These are phyloP conservation scores for Tethya wilhelma DNA, from an alignment of 37 sponge, comb jelly and placozoan genomes.

Conservation along the genomic window DNA sequence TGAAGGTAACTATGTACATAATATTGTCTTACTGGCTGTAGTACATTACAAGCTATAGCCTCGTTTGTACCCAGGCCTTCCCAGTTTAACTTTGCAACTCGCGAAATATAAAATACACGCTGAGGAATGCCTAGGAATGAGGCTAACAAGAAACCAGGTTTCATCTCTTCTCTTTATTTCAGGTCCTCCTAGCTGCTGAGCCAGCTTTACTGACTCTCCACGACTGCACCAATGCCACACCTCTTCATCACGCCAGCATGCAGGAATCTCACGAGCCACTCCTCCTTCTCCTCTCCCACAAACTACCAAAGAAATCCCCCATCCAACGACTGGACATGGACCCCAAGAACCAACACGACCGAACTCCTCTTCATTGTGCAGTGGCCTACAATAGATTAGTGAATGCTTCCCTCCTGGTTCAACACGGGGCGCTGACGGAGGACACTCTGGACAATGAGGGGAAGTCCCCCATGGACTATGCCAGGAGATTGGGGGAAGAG, in stretches of 20 bases:
- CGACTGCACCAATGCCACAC: slow-evolving; percentile 29
- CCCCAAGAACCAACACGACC: neutral
- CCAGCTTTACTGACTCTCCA: slow-evolving; percentile 14
- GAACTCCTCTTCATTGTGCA: slow-evolving; percentile 54
- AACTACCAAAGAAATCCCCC: neutral
- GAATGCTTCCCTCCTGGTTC: neutral
- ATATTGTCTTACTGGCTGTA: too few species aligned
- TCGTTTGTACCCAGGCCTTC: too few species aligned
- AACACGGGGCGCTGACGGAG: slow-evolving; percentile 13
- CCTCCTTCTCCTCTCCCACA: slow-evolving; percentile 10
- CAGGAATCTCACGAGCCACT: slow-evolving; percentile 6
- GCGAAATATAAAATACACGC: too few species aligned
- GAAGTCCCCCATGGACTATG: slow-evolving; percentile 40
- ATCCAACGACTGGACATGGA: neutral
- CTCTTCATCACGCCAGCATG: slow-evolving; percentile 56
- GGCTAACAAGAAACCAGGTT: too few species aligned
- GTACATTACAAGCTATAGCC: too few species aligned
- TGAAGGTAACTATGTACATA: slow-evolving; percentile 22
- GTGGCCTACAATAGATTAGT: slow-evolving; percentile 20
- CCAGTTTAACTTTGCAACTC: too few species aligned
- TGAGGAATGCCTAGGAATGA: too few species aligned
- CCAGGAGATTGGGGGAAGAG: slow-evolving; percentile 15
- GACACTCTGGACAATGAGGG: slow-evolving; percentile 41
- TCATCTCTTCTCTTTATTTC: too few species aligned
- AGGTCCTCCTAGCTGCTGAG: slow-evolving; percentile 23